A percentile compares a stretch with the other conserved stretches of the same genome.
phyloP scores from a whole-genome alignment of 2,888 invertebrate genomes.

The Himalopsyche anomala region DNA sequence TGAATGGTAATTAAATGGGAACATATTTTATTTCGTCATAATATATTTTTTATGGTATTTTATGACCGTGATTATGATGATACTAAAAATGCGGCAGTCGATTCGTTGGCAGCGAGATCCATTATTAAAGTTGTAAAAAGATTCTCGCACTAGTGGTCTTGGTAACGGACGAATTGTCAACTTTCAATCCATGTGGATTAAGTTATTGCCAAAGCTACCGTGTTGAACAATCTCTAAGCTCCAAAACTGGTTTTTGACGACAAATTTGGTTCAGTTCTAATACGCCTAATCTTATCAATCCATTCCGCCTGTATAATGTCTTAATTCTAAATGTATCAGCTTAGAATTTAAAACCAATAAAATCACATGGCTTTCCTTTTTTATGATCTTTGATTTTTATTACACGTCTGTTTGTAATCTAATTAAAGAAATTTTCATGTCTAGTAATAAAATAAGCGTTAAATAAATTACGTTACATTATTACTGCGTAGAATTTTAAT shows the following conservation, averaged over 20 bases:
- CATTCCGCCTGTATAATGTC: neutral
- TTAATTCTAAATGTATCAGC: neutral
- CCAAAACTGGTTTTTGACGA: constrained; percentile 6
- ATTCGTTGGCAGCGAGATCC: neutral
- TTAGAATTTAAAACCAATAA: neutral
- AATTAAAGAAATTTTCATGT: neutral
- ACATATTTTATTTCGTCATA: too few relatives aligned
- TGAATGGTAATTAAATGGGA: too few relatives aligned
- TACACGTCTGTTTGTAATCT: neutral
- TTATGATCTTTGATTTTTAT: constrained; percentile 14
- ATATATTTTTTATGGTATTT: too few relatives aligned
- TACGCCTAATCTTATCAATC: neutral
- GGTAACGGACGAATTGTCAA: constrained; percentile 44
- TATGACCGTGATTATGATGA: too few relatives aligned
- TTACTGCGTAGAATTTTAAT: neutral
- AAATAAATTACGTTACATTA: neutral
- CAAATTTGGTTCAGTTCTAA: neutral
- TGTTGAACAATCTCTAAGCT: neutral
- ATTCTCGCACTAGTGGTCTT: neutral
- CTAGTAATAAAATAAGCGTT: constrained; percentile 11
- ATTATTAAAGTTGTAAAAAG: neutral
- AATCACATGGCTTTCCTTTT: constrained; percentile 14
- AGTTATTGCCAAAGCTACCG: constrained; percentile 47
- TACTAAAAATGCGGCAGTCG: too few relatives aligned
- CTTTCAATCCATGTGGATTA: constrained; percentile 47